Evolutionary conservation across 1,140 invertebrate genomes (phyloP).

Genomic region (Heliconius melpomene): DNA sequence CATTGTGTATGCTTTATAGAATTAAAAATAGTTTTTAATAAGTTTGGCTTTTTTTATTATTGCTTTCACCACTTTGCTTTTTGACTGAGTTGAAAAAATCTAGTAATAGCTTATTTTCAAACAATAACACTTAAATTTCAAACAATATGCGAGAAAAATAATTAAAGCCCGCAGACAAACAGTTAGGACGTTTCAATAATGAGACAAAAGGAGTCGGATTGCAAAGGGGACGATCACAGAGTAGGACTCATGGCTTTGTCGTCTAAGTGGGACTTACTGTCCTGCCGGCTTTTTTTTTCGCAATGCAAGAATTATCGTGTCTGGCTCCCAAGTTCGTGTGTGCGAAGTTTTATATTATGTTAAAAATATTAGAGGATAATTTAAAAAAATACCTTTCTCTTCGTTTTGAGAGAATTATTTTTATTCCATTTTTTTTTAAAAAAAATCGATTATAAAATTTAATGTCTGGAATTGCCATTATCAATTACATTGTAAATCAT

Average conservation of each 20-base stretch:
- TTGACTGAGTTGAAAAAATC: not conserved
- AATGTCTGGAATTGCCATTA: too few relatives aligned
- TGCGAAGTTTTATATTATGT: not conserved
- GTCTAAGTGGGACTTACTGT: conserved; percentile 68
- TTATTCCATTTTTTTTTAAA: not conserved
- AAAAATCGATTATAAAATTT: too few relatives aligned
- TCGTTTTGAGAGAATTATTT: not conserved
- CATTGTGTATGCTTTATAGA: too few relatives aligned
- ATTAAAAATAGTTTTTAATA: too few relatives aligned
- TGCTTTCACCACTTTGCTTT: not conserved
- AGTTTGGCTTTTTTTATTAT: not conserved
- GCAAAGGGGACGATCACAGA: conserved; percentile 61
- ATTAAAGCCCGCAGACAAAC: conserved; percentile 34
- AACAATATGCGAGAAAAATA: conserved; percentile 34
- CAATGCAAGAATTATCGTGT: conserved; percentile 38
- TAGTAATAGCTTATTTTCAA: conserved; percentile 7
- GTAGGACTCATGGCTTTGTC: conserved; percentile 55
- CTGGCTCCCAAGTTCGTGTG: conserved; percentile 25
- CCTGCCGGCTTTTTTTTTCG: conserved; percentile 41
- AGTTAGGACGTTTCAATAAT: conserved; percentile 51
- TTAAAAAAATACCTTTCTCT: not conserved
- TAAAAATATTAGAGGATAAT: not conserved
- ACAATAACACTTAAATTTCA: conserved; percentile 17
- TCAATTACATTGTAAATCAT: too few relatives aligned
- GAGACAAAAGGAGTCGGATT: conserved; percentile 49